Percentiles rank a stretch among this genome's conserved stretches.
These are phyloP conservation scores for Congeria kusceri DNA, from an alignment of 2,888 invertebrate genomes.

Conservation along the genomic window DNA sequence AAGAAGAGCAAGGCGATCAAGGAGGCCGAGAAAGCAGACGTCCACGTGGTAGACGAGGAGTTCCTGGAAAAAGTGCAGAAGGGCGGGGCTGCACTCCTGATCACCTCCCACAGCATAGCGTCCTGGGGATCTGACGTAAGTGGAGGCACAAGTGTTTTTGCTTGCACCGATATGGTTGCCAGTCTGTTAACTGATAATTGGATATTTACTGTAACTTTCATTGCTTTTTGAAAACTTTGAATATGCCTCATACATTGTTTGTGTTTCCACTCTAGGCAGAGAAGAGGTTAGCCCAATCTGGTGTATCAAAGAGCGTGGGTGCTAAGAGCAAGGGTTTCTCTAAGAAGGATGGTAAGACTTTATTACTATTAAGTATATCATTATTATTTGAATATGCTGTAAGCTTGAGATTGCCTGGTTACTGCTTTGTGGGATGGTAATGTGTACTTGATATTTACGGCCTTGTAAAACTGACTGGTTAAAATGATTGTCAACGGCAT, in stretches of 20 bases:
- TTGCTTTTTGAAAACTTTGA: too few relatives aligned
- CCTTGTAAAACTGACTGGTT: too few relatives aligned
- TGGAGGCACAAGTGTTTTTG: slow-evolving; percentile 21
- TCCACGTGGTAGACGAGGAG: slow-evolving; percentile 93
- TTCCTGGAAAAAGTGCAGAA: slow-evolving; percentile 88
- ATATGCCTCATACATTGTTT: neutral
- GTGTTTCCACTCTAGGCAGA: slow-evolving; percentile 62
- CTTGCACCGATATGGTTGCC: too few relatives aligned
- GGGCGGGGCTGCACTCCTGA: slow-evolving; percentile 88
- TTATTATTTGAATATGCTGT: too few relatives aligned
- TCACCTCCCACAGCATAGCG: slow-evolving; percentile 91
- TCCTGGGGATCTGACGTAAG: slow-evolving; percentile 93
- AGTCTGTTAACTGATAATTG: too few relatives aligned
- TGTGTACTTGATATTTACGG: too few relatives aligned
- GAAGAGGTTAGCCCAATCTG: slow-evolving; percentile 63
- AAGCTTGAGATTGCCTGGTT: too few relatives aligned
- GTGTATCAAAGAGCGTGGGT: slow-evolving; percentile 58
- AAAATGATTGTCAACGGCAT: too few relatives aligned
- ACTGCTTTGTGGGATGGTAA: too few relatives aligned
- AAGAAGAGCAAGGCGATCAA: slow-evolving; percentile 89
- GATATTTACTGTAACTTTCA: too few relatives aligned
- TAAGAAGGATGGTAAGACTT: slow-evolving; percentile 68
- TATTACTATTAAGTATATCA: too few relatives aligned
- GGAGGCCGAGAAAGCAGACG: slow-evolving; percentile 89
- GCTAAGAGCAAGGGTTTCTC: slow-evolving; percentile 65